Evolutionary conservation across 2,113 vertebrate genomes (phyloP).

Genomic region (Actenoides lindsayi): DNA sequence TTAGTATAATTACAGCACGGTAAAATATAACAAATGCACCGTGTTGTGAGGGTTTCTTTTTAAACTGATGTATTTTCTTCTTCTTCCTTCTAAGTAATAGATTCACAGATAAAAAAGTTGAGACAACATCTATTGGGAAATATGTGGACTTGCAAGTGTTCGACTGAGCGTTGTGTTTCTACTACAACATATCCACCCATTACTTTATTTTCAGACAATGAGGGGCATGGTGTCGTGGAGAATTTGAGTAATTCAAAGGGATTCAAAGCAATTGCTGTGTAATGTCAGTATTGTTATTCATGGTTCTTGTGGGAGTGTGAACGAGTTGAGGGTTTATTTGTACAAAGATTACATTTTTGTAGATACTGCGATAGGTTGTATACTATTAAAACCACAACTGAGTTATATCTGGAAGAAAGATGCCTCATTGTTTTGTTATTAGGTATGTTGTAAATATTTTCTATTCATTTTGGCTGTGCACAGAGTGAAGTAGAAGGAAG

Average conservation of each 20-base stretch:
- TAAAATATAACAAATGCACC: neutral
- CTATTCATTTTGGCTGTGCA: neutral
- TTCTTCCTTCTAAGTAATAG: neutral
- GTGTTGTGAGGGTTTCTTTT: neutral
- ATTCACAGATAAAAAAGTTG: neutral
- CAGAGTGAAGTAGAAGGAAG: neutral
- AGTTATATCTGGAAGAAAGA: constrained; percentile 47
- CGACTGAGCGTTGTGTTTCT: neutral
- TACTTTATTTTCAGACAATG: neutral
- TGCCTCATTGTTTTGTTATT: constrained; percentile 42
- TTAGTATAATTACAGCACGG: neutral
- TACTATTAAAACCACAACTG: constrained; percentile 34
- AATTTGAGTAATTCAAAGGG: neutral
- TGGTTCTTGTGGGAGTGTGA: neutral
- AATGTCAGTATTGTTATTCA: neutral
- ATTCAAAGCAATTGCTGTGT: neutral
- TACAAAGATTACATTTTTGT: neutral
- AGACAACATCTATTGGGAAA: neutral
- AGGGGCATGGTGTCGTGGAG: neutral
- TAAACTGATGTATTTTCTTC: neutral
- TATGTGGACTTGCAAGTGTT: neutral
- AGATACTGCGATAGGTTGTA: neutral
- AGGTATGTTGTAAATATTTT: constrained; percentile 27
- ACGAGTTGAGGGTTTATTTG: neutral
- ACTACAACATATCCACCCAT: neutral